Base-by-base conservation (phyloP, 2,888 invertebrate genomes). In the Microchrysa polita region DNA sequence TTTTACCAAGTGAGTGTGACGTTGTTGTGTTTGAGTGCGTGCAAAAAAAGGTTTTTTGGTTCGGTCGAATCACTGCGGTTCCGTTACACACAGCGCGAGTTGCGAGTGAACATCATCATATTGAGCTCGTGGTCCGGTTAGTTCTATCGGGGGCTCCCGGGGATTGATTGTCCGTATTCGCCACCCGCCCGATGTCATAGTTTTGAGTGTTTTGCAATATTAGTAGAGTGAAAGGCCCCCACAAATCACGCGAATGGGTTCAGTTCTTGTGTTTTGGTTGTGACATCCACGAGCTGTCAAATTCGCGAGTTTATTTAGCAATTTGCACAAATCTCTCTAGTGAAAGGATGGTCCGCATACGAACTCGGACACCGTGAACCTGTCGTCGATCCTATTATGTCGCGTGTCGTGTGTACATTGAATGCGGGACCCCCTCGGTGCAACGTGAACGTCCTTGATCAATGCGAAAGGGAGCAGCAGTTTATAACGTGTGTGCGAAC, bases 211-310 rank as follows among this genome's bases (percentile, higher is more conserved):
- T 48, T 34, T 63, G 52, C 67, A 65, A 72, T 72, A n/a, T n/a
- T n/a, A n/a, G n/a, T n/a, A n/a, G n/a, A 67, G 74, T 59, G 63
- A 60, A 71, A 27, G 65, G 40, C n/a, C n/a, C n/a, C n/a, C 27
- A 34, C 27, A 71, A 20, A 34, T 23, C 44, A 57, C n/a, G n/a
- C n/a, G 52, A 67, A 61, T 60, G 20, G 27, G 67, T 67, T 44
- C 59, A 72, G 74, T 65, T 72, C 65, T 72, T 63, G 72, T 72
- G 67, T 67, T 69, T 74, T 75, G 52, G 67, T 59, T 73, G 67
- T 74, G 73, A 67, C 75, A 65, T 75, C 67, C 69, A 73, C 60
- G 75, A 73, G 75, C 75, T 75, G 75, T 75, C 75, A 75, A 73
- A 74, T 73, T 69, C 59, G 27, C 27, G 27, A 34, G 27, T 67